Conservation (phyloP, 2,888 invertebrate genomes). For the Choristoneura rosaceana region DNA sequence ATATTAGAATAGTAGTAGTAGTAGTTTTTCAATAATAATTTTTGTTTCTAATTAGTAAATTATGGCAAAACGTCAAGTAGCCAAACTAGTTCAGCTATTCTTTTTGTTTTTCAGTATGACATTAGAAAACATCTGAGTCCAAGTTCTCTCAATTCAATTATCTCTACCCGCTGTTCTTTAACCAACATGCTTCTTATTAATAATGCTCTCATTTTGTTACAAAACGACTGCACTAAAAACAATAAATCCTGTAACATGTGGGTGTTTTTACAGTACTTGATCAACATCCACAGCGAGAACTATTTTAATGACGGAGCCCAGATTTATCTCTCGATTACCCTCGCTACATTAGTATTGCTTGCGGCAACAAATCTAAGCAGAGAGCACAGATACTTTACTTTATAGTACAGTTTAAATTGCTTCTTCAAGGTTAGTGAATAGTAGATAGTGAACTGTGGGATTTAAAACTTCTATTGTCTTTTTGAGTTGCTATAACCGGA, state of each 20-base stretch:
- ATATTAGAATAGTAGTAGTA: too few species aligned
- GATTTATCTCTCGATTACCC: constrained; percentile 37
- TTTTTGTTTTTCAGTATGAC: too few species aligned
- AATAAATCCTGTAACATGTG: constrained; percentile 34
- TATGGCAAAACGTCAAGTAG: too few species aligned
- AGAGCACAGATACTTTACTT: constrained; percentile 4
- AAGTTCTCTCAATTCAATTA: not conserved
- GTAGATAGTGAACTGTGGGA: not conserved
- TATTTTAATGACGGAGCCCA: constrained; percentile 32
- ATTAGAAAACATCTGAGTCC: too few species aligned
- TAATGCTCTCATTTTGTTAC: constrained; percentile 25
- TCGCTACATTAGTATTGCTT: constrained; percentile 33
- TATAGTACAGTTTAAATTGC: constrained; percentile 14
- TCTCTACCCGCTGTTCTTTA: not conserved
- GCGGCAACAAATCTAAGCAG: constrained; percentile 34
- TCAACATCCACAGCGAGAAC: constrained; percentile 29
- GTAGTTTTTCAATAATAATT: too few species aligned
- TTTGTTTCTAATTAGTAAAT: too few species aligned
- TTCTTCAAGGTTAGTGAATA: not conserved
- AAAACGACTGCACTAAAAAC: constrained; percentile 21
- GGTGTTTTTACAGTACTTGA: constrained; percentile 37
- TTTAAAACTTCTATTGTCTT: not conserved
- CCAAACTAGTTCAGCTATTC: too few species aligned
- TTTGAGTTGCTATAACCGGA: too few species aligned
- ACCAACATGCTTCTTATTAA: not conserved